These are phyloP conservation scores for Psilopsiagon aymara DNA, from an alignment of 2,113 vertebrate species.

Conservation along the genomic window DNA sequence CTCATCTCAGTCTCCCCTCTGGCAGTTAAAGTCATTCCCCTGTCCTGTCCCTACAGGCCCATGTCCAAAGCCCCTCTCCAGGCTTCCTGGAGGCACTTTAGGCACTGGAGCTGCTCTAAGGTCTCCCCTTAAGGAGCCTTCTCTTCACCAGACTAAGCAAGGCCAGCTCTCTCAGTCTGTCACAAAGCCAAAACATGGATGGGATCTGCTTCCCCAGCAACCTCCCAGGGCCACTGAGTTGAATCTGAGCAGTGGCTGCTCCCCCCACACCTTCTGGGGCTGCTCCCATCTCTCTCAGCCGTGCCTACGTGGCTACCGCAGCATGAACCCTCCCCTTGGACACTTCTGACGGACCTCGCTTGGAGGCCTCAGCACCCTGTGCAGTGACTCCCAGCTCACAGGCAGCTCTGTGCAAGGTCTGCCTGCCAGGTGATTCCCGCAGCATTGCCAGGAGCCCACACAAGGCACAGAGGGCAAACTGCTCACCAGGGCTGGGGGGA, in stretches of 20 bases:
- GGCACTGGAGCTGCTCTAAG: background rate
- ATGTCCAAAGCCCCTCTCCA: too few species aligned
- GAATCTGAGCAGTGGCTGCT: accelerated
- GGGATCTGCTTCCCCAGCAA: background rate
- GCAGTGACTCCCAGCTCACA: background rate
- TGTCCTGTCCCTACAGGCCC: too few species aligned
- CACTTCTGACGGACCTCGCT: accelerated
- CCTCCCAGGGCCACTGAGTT: accelerated
- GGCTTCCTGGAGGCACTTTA: too few species aligned
- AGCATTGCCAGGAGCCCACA: background rate
- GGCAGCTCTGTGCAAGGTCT: accelerated
- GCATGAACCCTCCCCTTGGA: accelerated
- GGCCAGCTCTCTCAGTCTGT: background rate
- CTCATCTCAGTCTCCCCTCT: too few species aligned
- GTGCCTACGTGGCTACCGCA: background rate
- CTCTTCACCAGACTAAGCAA: background rate
- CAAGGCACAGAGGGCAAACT: background rate
- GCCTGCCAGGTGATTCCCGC: accelerated
- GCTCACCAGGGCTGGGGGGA: background rate
- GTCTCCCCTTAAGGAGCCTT: background rate
- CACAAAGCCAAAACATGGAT: background rate
- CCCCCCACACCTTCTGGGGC: background rate
- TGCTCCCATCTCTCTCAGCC: accelerated
- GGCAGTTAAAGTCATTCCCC: too few species aligned
- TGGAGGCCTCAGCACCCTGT: accelerated